Evolutionary conservation across 2,113 vertebrate genomes (phyloP).

Genomic region (Lynx canadensis): DNA sequence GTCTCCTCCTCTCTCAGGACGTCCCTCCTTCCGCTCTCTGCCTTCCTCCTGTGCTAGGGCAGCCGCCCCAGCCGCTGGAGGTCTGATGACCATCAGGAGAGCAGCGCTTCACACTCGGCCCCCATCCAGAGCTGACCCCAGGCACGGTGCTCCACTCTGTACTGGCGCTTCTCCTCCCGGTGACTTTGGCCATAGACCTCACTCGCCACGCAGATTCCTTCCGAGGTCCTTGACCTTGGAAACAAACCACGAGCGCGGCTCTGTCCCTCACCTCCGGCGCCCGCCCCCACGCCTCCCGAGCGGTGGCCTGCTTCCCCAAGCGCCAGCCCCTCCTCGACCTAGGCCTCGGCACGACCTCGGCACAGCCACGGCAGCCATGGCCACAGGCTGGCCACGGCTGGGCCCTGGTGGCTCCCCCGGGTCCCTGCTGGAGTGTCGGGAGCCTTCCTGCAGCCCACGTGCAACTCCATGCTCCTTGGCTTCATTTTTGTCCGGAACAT

Average conservation of each 20-base stretch:
- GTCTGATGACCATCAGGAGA: background rate
- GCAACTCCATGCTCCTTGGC: background rate
- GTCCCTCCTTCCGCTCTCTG: background rate
- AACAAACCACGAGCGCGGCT: fast-evolving
- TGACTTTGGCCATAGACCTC: background rate
- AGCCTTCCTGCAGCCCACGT: background rate
- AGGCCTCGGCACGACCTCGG: too few species aligned
- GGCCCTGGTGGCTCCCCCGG: too few species aligned
- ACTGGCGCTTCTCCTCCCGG: background rate
- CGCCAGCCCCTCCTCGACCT: background rate
- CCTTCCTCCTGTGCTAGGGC: background rate
- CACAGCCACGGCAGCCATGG: background rate
- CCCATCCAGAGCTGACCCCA: background rate
- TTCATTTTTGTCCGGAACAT: background rate
- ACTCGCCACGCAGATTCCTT: fast-evolving
- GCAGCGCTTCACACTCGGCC: background rate
- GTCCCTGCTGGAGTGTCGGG: fast-evolving
- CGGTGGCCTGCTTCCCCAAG: background rate
- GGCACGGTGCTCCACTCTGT: background rate
- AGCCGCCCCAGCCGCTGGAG: background rate
- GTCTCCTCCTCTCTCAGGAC: background rate
- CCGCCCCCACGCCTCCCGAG: background rate
- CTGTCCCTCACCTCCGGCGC: background rate
- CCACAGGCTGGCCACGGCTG: fast-evolving
- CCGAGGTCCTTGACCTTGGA: background rate